Conservation (phyloP, 2,888 invertebrate genomes). For the Pterostichus niger region DNA sequence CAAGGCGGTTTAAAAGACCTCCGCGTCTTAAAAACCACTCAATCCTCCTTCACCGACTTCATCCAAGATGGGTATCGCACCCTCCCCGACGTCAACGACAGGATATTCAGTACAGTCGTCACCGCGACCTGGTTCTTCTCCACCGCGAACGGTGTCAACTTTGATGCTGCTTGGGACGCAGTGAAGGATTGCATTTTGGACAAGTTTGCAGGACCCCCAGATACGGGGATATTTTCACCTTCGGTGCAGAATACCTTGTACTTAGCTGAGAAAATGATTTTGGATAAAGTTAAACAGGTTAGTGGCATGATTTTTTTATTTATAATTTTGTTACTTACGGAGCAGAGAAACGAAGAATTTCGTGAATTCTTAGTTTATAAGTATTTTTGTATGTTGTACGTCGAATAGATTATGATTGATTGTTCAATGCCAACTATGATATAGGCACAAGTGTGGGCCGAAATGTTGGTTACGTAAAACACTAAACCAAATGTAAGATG, state of each 20-base stretch:
- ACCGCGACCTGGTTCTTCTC: constrained; percentile 88
- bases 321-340: too few species aligned
- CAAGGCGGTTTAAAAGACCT: constrained; percentile 85
- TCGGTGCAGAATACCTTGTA: constrained; percentile 90
- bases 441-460: too few species aligned
- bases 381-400: too few species aligned
- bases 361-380: too few species aligned
- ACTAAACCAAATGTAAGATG: too few species aligned
- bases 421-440: too few species aligned
- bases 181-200: constrained; percentile 86
- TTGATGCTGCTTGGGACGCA: constrained; percentile 84
- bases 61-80: constrained; percentile 89
- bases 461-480: too few species aligned
- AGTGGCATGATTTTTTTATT: neutral
- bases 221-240: constrained; percentile 86
- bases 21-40: constrained; percentile 88
- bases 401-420: too few species aligned
- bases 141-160: constrained; percentile 82
- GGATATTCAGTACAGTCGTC: constrained; percentile 89
- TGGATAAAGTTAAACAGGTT: constrained; percentile 86
- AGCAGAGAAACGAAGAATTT: too few species aligned
- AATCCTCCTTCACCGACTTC: constrained; percentile 89
- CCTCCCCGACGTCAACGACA: constrained; percentile 86
- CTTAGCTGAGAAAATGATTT: constrained; percentile 83
- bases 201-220: constrained; percentile 88